Evolutionary conservation across 92 coral and sea anemone genomes (phyloP).

Genomic region (Meandrina meandrites): DNA sequence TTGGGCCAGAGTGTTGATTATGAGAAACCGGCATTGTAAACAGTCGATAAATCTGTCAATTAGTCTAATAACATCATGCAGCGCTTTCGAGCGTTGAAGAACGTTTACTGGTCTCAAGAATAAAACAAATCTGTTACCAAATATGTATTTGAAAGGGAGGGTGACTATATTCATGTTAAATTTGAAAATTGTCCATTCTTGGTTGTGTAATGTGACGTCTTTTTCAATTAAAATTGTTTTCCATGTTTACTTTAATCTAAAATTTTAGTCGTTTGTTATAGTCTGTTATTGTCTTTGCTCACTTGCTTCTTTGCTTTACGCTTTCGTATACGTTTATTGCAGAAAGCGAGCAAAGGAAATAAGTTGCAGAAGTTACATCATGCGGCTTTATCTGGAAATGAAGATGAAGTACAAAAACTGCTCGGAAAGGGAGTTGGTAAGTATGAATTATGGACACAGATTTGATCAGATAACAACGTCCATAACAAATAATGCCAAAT

Average conservation of each 20-base stretch:
- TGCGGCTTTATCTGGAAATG: slow-evolving; percentile 88
- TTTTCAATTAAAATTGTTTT: too few species aligned
- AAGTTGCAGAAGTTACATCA: slow-evolving; percentile 74
- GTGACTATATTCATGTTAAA: too few species aligned
- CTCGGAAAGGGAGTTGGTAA: slow-evolving; percentile 80
- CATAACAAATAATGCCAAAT: too few species aligned
- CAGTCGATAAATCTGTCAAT: background rate
- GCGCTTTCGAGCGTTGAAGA: too few species aligned
- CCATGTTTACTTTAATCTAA: too few species aligned
- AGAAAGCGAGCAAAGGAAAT: slow-evolving; percentile 69
- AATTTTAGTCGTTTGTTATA: too few species aligned
- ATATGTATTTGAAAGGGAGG: background rate
- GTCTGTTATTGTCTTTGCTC: too few species aligned
- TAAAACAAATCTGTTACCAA: background rate
- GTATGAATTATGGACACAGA: background rate
- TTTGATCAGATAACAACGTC: background rate
- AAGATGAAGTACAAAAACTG: slow-evolving; percentile 69
- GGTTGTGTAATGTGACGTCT: too few species aligned
- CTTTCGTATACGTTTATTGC: background rate
- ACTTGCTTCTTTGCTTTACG: background rate
- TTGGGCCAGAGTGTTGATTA: too few species aligned
- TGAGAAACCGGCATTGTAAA: background rate
- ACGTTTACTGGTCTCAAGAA: background rate
- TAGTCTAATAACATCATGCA: too few species aligned
- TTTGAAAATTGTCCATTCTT: too few species aligned